phyloP scores from a whole-genome alignment of 1,140 invertebrate species.

The Heliconius hewitsoni region DNA sequence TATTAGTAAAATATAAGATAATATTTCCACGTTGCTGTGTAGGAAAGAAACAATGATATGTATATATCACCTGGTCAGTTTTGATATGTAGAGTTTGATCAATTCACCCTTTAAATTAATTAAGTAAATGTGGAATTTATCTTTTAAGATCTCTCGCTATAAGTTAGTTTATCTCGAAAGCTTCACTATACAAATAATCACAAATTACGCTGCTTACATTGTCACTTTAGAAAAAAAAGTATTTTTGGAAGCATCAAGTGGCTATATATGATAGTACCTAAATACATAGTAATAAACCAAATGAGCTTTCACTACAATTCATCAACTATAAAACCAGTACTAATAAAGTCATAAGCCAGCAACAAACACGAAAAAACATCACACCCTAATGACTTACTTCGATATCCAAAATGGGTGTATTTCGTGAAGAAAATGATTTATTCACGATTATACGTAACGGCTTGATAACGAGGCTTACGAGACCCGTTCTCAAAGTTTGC shows the following conservation, averaged over 20 bases:
- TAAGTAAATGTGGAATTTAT: no score
- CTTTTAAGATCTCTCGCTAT: no score
- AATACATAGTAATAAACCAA: background rate
- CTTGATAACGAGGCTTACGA: slow-evolving; percentile 29
- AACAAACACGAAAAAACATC: slow-evolving; percentile 15
- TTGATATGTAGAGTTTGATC: no score
- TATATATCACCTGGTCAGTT: no score
- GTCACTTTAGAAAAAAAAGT: background rate
- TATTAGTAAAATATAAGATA: no score
- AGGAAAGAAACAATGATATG: no score
- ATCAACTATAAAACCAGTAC: slow-evolving; percentile 14
- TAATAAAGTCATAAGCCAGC: slow-evolving; percentile 16
- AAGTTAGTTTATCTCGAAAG: no score
- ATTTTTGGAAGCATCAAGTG: background rate
- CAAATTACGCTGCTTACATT: no score
- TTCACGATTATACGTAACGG: slow-evolving; percentile 33
- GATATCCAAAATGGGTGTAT: slow-evolving; percentile 35
- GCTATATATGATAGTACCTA: background rate
- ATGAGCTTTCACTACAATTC: slow-evolving; percentile 15
- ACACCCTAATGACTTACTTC: slow-evolving; percentile 30
- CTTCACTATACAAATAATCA: no score
- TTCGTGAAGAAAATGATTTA: slow-evolving; percentile 36
- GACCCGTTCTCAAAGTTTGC: slow-evolving; percentile 21
- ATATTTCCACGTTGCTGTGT: no score
- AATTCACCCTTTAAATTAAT: no score